Percentiles rank a stretch among this genome's conserved stretches.
phyloP scores from a whole-genome alignment of 2,888 invertebrate species.

The Corythucha ciliata region DNA sequence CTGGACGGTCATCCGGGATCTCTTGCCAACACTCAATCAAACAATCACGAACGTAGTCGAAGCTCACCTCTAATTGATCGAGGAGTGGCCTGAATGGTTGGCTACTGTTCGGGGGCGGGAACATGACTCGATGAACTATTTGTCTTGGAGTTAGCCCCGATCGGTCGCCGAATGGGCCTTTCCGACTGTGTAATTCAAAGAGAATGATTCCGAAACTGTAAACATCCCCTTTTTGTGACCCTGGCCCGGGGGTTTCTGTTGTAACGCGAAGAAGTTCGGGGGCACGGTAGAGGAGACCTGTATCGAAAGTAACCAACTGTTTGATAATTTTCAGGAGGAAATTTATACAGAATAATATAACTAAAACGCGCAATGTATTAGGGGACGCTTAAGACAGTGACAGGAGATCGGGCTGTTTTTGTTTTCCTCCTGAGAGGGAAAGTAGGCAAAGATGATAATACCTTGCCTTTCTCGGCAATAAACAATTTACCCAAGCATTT shows the following conservation, averaged over 20 bases:
- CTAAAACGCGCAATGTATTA: neutral
- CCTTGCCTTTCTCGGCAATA: no score
- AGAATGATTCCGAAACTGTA: constrained; percentile 82
- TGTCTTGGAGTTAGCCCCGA: constrained; percentile 57
- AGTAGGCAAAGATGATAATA: constrained; percentile 3
- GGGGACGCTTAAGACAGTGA: no score
- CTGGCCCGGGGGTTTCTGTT: constrained; percentile 38
- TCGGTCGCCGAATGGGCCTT: constrained; percentile 71
- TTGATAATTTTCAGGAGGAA: neutral
- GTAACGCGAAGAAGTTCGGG: constrained; percentile 62
- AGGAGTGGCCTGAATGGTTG: constrained; percentile 59
- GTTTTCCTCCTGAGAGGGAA: no score
- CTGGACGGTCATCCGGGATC: constrained; percentile 66
- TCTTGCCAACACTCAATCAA: constrained; percentile 83
- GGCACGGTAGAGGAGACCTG: constrained; percentile 68
- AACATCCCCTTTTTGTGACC: constrained; percentile 66
- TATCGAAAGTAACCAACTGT: constrained; percentile 8
- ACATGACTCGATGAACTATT: constrained; percentile 52
- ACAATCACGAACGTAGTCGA: constrained; percentile 78
- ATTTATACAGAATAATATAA: neutral
- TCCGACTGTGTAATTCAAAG: constrained; percentile 77
- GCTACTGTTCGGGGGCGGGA: constrained; percentile 44
- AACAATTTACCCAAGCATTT: constrained; percentile 44
- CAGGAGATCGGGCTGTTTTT: no score
- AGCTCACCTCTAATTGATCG: constrained; percentile 66